Evolutionary conservation across 2,888 invertebrate species (phyloP).

Genomic region (Anthrax anthrax): DNA sequence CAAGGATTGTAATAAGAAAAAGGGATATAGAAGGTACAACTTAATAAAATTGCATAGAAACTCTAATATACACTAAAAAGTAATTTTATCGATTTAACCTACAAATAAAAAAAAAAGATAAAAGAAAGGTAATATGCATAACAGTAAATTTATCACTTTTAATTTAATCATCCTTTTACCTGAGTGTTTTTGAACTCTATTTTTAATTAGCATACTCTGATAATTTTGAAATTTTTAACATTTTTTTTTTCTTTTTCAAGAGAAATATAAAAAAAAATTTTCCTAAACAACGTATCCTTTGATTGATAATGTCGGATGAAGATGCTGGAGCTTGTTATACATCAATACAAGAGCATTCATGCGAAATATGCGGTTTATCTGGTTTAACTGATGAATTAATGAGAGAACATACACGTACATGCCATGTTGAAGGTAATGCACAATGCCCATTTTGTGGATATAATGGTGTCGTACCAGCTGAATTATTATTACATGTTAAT

Average conservation of each 20-base stretch:
- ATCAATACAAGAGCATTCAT: slow-evolving; percentile 37
- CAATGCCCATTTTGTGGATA: slow-evolving; percentile 75
- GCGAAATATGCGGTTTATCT: slow-evolving; percentile 76
- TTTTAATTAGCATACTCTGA: too few relatives aligned
- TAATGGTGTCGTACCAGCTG: slow-evolving; percentile 54
- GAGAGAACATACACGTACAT: slow-evolving; percentile 61
- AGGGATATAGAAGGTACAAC: too few relatives aligned
- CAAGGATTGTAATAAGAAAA: too few relatives aligned
- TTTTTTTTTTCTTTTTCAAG: too few relatives aligned
- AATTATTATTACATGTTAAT: slow-evolving; percentile 66
- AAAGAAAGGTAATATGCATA: neutral
- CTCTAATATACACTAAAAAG: too few relatives aligned
- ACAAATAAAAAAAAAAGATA: too few relatives aligned
- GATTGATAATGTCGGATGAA: slow-evolving; percentile 12
- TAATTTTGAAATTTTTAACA: too few relatives aligned
- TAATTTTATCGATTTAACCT: slow-evolving; percentile 8
- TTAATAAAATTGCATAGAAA: too few relatives aligned
- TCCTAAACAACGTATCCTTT: too few relatives aligned
- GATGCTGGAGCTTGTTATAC: slow-evolving; percentile 14
- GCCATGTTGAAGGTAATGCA: slow-evolving; percentile 63
- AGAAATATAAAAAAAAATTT: too few relatives aligned
- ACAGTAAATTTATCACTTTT: neutral
- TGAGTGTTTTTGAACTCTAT: too few relatives aligned
- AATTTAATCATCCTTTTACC: too few relatives aligned
- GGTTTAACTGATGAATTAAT: slow-evolving; percentile 65